phyloP scores from a whole-genome alignment of 2,797 vertebrate species.

The Myotis planiceps region DNA sequence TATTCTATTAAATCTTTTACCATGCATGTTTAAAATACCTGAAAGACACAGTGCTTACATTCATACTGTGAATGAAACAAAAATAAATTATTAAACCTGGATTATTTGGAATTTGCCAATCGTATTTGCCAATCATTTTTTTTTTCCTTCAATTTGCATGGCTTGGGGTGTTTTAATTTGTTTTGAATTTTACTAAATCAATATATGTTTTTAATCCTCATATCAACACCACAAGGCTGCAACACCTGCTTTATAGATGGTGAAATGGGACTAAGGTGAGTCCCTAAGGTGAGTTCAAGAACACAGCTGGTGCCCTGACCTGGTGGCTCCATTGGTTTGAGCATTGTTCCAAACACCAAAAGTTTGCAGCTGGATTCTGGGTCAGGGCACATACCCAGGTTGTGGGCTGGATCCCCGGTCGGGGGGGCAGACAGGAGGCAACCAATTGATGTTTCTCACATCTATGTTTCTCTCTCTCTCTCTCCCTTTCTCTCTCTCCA shows the following conservation, averaged over 20 bases:
- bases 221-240: too few species aligned
- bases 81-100: constrained; percentile 47
- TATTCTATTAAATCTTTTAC: constrained; percentile 41
- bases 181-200: constrained; percentile 65
- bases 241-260: background rate
- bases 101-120: constrained; percentile 23
- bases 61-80: constrained; percentile 18
- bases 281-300: background rate
- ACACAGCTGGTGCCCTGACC: background rate
- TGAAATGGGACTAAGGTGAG: background rate
- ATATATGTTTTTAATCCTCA: background rate
- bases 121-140: background rate
- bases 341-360: background rate
- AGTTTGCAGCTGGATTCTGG: background rate
- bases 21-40: background rate
- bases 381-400: background rate
- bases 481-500: background rate
- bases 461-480: background rate
- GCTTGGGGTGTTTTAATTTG: constrained; percentile 35
- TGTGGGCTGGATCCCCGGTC: background rate
- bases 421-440: background rate
- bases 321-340: background rate
- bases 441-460: background rate
- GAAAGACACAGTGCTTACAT: background rate
- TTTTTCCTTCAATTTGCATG: constrained; percentile 8